Evolutionary conservation across 1,140 invertebrate genomes (phyloP).

Genomic region (Periplaneta americana): DNA sequence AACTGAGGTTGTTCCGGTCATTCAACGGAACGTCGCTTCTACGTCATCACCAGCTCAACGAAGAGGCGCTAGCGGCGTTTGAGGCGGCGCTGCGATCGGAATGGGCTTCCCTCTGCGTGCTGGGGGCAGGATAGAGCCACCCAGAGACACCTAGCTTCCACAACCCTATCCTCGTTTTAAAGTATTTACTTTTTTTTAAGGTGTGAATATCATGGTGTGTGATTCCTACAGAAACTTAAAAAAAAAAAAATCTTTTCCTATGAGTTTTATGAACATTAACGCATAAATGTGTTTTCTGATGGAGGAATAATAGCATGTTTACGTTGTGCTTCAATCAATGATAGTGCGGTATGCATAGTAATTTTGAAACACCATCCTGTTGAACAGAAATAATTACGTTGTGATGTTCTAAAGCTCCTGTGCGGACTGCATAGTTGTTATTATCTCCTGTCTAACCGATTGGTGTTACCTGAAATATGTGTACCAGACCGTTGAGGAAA

Average conservation of each 20-base stretch:
- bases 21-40: background rate
- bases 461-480: too few species aligned
- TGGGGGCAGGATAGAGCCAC: constrained; percentile 5
- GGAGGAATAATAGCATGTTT: too few species aligned
- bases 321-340: too few species aligned
- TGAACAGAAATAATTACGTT: too few species aligned
- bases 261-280: background rate
- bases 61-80: background rate
- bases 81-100: constrained; percentile 12
- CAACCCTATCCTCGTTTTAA: background rate
- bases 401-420: too few species aligned
- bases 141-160: background rate
- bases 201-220: background rate
- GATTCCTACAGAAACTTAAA: background rate
- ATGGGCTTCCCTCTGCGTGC: constrained; percentile 12
- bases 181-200: background rate
- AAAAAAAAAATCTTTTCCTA: background rate
- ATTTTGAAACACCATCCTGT: too few species aligned
- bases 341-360: too few species aligned
- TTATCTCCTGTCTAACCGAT: too few species aligned
- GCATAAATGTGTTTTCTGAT: background rate
- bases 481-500: background rate
- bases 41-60: background rate
- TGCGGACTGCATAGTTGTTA: too few species aligned
- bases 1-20: background rate